Evolutionary conservation across 2,888 invertebrate genomes (phyloP).

Genomic region (Synergus gifuensis): DNA sequence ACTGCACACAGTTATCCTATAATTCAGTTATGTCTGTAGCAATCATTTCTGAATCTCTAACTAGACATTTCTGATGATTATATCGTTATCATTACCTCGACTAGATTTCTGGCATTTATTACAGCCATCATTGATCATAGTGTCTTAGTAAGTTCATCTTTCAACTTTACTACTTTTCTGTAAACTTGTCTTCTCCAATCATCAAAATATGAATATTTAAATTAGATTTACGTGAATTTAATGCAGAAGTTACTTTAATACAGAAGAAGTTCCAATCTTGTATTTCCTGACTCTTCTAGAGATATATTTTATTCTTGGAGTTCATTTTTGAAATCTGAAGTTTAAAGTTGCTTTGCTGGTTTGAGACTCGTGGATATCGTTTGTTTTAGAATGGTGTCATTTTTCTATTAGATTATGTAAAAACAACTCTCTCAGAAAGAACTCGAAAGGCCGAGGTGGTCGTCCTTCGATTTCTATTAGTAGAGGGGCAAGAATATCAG

Average conservation of each 20-base stretch:
- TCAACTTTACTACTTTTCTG: not conserved
- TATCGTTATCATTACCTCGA: not conserved
- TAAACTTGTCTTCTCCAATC: not conserved
- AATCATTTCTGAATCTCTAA: constrained; percentile 37
- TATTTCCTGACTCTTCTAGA: constrained; percentile 47
- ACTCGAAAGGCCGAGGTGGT: constrained; percentile 54
- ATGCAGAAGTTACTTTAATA: too few relatives aligned
- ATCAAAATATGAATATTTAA: not conserved
- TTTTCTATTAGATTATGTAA: constrained; percentile 64
- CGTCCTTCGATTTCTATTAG: constrained; percentile 61
- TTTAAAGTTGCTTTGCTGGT: not conserved
- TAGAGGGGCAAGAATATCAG: constrained; percentile 56
- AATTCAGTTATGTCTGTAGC: constrained; percentile 31
- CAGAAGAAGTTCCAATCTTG: too few relatives aligned
- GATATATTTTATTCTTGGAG: not conserved
- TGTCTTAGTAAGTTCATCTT: constrained; percentile 4
- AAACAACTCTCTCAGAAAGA: constrained; percentile 56
- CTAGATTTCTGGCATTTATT: not conserved
- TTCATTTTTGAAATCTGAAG: not conserved
- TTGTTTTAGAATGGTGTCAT: constrained; percentile 62
- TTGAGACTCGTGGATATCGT: constrained; percentile 51
- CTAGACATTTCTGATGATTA: constrained; percentile 29
- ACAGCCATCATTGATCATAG: constrained; percentile 5
- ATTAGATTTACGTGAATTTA: not conserved
- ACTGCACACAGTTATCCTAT: constrained; percentile 22